Conservation (phyloP, 1,140 invertebrate species). For the Saccostrea echinata region DNA sequence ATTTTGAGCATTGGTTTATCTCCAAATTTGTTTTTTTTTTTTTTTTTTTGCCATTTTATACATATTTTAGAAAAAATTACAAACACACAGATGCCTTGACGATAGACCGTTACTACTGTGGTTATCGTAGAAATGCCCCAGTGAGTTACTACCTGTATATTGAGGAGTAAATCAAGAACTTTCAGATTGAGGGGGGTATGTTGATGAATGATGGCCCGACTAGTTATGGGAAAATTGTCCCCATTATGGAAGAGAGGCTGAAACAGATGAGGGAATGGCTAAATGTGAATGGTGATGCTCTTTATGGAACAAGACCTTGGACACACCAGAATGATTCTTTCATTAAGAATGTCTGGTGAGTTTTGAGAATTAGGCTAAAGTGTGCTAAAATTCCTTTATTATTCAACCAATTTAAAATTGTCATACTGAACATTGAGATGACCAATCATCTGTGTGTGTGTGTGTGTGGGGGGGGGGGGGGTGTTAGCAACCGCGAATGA, state of each 20-base stretch:
- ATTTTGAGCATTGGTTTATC: neutral
- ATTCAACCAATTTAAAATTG: too few relatives aligned
- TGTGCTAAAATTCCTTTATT: too few relatives aligned
- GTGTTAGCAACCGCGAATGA: too few relatives aligned
- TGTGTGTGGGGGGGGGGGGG: too few relatives aligned
- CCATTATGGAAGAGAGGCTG: constrained; percentile 94
- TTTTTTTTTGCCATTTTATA: neutral
- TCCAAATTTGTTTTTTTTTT: too few relatives aligned
- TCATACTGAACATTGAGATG: too few relatives aligned
- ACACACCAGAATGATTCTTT: constrained; percentile 89
- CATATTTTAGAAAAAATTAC: constrained; percentile 70
- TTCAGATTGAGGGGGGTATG: constrained; percentile 91
- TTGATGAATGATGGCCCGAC: constrained; percentile 95
- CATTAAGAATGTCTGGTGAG: constrained; percentile 75
- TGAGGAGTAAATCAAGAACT: constrained; percentile 86
- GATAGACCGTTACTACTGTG: constrained; percentile 91
- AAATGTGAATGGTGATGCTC: constrained; percentile 90
- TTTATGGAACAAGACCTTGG: constrained; percentile 89
- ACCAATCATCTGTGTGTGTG: too few relatives aligned
- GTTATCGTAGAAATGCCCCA: constrained; percentile 84
- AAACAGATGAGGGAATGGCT: constrained; percentile 87
- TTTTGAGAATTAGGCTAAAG: neutral
- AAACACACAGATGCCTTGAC: constrained; percentile 85
- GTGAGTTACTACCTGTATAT: constrained; percentile 87
- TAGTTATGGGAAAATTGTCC: constrained; percentile 91